Conservation (phyloP, 2,888 invertebrate species). For the Zaprionus lineosus region DNA sequence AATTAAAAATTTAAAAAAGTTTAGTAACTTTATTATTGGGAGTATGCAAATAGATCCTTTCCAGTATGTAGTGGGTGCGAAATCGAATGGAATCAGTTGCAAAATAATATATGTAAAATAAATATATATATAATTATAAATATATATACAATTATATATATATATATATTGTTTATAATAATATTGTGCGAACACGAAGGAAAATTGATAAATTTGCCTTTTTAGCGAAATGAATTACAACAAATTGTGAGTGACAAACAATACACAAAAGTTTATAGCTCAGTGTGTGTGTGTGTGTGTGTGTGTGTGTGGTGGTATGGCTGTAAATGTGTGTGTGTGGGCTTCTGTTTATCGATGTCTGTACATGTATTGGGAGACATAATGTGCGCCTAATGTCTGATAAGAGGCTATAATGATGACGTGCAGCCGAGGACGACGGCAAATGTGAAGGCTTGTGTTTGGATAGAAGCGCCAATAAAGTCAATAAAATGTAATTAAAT, state of each 20-base stretch:
- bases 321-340: constrained; percentile 2
- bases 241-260: constrained; percentile 23
- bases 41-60: no score
- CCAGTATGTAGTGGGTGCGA: no score
- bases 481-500: constrained; percentile 78
- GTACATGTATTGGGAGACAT: constrained; percentile 11
- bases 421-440: constrained; percentile 36
- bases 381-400: constrained; percentile 50
- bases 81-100: no score
- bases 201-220: background rate
- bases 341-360: constrained; percentile 7
- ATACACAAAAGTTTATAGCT: no score
- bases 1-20: no score
- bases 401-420: constrained; percentile 65
- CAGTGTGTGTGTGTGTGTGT: constrained; percentile 8
- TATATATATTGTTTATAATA: no score
- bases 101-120: no score
- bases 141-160: no score
- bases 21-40: no score
- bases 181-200: background rate
- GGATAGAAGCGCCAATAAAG: constrained; percentile 25
- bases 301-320: background rate
- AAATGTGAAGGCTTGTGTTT: constrained; percentile 20
- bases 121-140: no score
- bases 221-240: constrained; percentile 55